A percentile compares a stretch with the other conserved stretches of the same genome.
Evolutionary conservation across 1,140 invertebrate species (phyloP).

Genomic region (Triops longicaudatus): DNA sequence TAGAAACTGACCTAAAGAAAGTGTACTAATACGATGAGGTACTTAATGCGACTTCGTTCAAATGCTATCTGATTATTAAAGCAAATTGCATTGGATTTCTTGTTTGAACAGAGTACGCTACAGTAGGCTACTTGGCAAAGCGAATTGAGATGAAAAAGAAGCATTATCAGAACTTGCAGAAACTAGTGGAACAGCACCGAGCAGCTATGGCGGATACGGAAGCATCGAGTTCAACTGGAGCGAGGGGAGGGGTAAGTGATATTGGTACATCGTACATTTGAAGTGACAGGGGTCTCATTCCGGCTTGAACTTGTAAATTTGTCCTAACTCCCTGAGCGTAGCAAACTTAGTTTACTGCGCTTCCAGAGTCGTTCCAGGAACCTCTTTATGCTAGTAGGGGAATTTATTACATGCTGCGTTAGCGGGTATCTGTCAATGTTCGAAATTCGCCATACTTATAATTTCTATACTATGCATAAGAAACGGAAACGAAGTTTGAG

Average conservation of each 20-base stretch:
- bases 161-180: slow-evolving; percentile 73
- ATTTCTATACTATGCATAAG: too few species aligned
- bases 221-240: slow-evolving; percentile 26
- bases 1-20: background rate
- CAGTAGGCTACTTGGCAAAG: slow-evolving; percentile 91
- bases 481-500: too few species aligned
- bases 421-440: too few species aligned
- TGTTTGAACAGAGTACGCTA: slow-evolving; percentile 74
- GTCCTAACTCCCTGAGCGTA: background rate
- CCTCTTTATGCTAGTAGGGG: background rate
- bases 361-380: background rate
- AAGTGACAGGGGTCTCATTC: too few species aligned
- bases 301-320: too few species aligned
- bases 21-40: background rate
- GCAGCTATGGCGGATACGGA: slow-evolving; percentile 34
- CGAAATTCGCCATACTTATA: too few species aligned
- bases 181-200: slow-evolving; percentile 83
- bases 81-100: background rate
- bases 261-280: too few species aligned
- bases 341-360: background rate
- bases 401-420: background rate
- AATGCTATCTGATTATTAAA: background rate
- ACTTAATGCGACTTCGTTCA: background rate
- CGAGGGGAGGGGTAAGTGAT: slow-evolving; percentile 20
- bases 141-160: slow-evolving; percentile 90